Percentiles rank a stretch among this genome's conserved stretches.
These are phyloP conservation scores for Acropternis orthonyx DNA, from an alignment of 2,797 vertebrate genomes.

Conservation along the genomic window DNA sequence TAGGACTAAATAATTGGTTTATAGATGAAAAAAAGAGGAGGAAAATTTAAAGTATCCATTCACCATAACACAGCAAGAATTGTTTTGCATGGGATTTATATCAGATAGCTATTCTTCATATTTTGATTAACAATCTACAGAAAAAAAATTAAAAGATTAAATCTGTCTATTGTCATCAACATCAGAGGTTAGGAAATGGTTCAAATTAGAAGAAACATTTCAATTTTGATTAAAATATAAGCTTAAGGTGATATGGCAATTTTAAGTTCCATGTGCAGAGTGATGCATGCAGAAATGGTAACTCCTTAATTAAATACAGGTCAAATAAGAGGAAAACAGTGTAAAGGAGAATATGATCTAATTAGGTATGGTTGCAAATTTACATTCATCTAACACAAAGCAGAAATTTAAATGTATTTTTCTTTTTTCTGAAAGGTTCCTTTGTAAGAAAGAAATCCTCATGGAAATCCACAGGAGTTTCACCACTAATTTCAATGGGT, in stretches of 20 bases:
- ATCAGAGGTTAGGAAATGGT: not conserved
- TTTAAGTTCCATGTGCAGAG: not conserved
- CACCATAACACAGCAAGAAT: not conserved
- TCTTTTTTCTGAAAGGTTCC: not conserved
- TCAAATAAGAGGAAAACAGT: not conserved
- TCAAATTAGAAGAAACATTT: not conserved
- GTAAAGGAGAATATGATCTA: not conserved
- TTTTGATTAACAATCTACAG: not conserved
- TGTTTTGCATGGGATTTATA: not conserved
- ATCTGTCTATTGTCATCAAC: not conserved
- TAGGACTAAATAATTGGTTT: not conserved
- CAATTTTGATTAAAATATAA: not conserved
- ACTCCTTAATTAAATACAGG: not conserved
- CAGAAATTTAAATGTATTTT: not conserved
- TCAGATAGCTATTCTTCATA: not conserved
- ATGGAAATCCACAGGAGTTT: not conserved
- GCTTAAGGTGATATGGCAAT: not conserved
- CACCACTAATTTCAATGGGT: not conserved
- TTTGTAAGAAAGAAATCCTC: not conserved
- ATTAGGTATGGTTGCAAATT: not conserved
- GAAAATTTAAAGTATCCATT: not conserved
- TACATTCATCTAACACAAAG: not conserved
- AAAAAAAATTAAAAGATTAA: not conserved
- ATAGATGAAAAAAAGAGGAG: not conserved
- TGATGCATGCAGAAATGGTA: not conserved